Conservation (phyloP, 2,888 invertebrate species). For the Halictus quadricinctus region DNA sequence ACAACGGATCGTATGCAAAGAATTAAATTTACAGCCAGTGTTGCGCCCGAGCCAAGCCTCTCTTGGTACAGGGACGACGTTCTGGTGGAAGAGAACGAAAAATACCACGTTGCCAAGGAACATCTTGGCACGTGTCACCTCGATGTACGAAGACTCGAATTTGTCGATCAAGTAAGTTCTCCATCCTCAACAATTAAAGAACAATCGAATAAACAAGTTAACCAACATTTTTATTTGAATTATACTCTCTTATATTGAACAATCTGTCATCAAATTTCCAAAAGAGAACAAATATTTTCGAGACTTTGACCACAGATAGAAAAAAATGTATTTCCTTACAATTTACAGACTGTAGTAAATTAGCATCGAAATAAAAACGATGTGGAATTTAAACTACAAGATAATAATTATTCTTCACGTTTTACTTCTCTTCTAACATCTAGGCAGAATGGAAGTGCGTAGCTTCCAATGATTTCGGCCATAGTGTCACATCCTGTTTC, state of each 20-base stretch:
- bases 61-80: slow-evolving; percentile 95
- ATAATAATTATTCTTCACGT: neutral
- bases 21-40: slow-evolving; percentile 85
- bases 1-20: slow-evolving; percentile 9
- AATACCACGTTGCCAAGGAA: slow-evolving; percentile 88
- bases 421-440: neutral
- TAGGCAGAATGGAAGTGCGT: slow-evolving; percentile 95
- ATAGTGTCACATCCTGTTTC: slow-evolving; percentile 94
- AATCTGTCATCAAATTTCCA: neutral
- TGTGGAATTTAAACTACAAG: neutral
- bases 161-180: slow-evolving; percentile 87
- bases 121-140: slow-evolving; percentile 89
- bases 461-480: slow-evolving; percentile 94
- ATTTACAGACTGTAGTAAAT: neutral
- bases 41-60: slow-evolving; percentile 91
- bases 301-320: neutral
- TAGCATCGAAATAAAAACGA: neutral
- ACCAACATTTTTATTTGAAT: neutral
- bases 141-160: slow-evolving; percentile 89
- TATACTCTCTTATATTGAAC: neutral
- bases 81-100: slow-evolving; percentile 87
- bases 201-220: neutral
- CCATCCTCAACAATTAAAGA: neutral
- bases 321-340: too few relatives aligned
- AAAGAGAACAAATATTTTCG: neutral